These are phyloP conservation scores for Manis crassicaudata DNA, from an alignment of 2,797 vertebrate species.

Conservation along the genomic window DNA sequence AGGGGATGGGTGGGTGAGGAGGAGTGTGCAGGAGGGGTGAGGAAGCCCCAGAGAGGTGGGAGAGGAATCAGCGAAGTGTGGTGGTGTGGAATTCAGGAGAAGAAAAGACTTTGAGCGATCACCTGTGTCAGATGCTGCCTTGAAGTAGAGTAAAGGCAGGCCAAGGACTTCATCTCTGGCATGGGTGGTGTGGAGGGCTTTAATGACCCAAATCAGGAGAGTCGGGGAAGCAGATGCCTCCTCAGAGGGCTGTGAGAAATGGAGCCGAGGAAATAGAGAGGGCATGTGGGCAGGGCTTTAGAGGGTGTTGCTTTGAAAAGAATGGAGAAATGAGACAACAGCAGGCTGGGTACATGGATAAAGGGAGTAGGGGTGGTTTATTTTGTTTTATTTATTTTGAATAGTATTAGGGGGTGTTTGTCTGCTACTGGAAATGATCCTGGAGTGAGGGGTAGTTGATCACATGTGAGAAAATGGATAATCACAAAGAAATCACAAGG, in stretches of 20 bases:
- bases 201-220: neutral
- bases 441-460: neutral
- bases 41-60: neutral
- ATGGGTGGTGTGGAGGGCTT: neutral
- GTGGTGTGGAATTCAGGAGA: neutral
- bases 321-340: neutral
- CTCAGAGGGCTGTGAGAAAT: neutral
- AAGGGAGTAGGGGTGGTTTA: neutral
- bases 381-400: neutral
- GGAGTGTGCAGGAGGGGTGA: neutral
- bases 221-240: neutral
- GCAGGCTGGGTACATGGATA: neutral
- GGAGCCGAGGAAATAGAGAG: neutral
- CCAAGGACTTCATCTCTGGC: neutral
- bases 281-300: neutral
- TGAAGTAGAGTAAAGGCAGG: neutral
- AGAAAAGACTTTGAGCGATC: neutral
- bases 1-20: neutral
- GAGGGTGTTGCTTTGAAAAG: conserved; percentile 26
- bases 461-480: neutral
- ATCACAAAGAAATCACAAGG: neutral
- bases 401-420: neutral
- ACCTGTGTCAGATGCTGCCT: neutral
- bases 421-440: neutral
- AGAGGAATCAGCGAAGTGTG: neutral